Percentiles rank a stretch among this genome's conserved stretches.
Conservation (phyloP, 2,888 invertebrate genomes). For the Ochropleura plecta region DNA sequence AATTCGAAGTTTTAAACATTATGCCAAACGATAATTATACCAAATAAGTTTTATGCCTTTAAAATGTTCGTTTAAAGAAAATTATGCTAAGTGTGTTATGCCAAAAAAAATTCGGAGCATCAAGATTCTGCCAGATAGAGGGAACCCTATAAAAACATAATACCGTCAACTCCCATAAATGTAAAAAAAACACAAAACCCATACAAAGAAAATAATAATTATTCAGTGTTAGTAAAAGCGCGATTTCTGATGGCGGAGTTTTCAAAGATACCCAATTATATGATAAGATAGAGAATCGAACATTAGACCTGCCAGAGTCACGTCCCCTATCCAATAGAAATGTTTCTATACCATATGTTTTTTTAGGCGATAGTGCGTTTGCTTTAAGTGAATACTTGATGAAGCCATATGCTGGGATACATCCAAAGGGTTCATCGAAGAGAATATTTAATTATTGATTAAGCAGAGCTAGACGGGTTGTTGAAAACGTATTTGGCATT, state of each 20-base stretch:
- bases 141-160: too few relatives aligned
- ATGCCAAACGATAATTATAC: too few relatives aligned
- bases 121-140: too few relatives aligned
- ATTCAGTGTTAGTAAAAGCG: too few relatives aligned
- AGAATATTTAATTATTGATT: constrained; percentile 48
- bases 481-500: constrained; percentile 46
- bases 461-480: constrained; percentile 42
- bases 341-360: constrained; percentile 52
- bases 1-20: too few relatives aligned
- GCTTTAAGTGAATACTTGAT: constrained; percentile 52
- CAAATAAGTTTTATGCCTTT: too few relatives aligned
- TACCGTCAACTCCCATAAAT: too few relatives aligned
- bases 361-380: constrained; percentile 54
- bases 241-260: constrained; percentile 40
- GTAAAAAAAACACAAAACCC: too few relatives aligned
- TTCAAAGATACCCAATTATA: constrained; percentile 23
- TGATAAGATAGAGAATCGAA: constrained; percentile 33
- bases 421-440: constrained; percentile 44
- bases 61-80: too few relatives aligned
- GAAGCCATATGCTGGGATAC: constrained; percentile 55
- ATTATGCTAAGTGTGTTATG: too few relatives aligned
- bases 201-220: too few relatives aligned
- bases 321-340: constrained; percentile 44
- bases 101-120: too few relatives aligned
- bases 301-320: constrained; percentile 38